Evolutionary conservation across 2,113 vertebrate species (phyloP).

Genomic region (Anguilla rostrata): DNA sequence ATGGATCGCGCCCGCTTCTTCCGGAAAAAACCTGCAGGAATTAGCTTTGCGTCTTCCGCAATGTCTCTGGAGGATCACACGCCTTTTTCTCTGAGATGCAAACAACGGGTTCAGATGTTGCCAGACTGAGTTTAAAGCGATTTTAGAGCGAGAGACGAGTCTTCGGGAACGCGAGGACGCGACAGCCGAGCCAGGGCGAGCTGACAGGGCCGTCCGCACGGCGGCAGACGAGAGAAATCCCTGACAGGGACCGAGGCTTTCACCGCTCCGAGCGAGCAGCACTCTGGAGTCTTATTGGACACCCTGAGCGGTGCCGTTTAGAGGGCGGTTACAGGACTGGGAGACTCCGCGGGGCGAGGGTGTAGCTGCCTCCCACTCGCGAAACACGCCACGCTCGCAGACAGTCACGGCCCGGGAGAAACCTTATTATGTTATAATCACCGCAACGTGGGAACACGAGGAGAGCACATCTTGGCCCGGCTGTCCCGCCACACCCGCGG

Average conservation of each 20-base stretch:
- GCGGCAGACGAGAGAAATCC: background rate
- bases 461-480: background rate
- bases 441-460: background rate
- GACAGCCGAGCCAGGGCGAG: background rate
- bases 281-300: conserved; percentile 50
- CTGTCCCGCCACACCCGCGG: background rate
- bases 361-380: background rate
- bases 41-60: background rate
- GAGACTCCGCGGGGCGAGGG: background rate
- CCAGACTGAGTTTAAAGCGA: background rate
- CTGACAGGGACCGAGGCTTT: conserved; percentile 35
- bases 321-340: conserved; percentile 53
- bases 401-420: background rate
- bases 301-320: conserved; percentile 58
- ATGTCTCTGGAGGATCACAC: background rate
- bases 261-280: conserved; percentile 44
- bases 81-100: background rate
- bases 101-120: background rate
- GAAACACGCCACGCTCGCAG: conserved; percentile 17
- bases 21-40: background rate
- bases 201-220: background rate
- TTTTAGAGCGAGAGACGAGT: background rate
- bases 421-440: background rate
- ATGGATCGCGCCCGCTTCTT: background rate
- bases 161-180: background rate